Conservation (phyloP, 1,140 invertebrate genomes). For the Matsumurasca onukii region DNA sequence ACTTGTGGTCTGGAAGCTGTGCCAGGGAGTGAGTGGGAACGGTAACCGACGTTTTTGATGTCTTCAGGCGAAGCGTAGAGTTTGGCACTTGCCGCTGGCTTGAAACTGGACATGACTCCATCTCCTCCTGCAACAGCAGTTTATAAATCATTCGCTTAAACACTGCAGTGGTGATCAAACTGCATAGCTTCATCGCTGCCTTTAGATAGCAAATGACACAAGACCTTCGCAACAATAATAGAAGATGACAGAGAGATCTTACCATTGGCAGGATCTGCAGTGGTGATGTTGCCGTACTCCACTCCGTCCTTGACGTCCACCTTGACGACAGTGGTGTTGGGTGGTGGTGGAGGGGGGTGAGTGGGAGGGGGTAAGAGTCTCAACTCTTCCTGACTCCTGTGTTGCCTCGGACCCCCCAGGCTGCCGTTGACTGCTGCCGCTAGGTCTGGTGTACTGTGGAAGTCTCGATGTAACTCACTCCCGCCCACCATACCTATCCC, state of each 20-base stretch:
- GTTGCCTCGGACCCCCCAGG: conserved; percentile 46
- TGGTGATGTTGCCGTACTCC: conserved; percentile 7
- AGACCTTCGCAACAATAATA: too few relatives aligned
- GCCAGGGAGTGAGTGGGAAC: conserved; percentile 61
- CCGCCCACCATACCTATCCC: conserved; percentile 36
- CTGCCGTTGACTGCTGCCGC: conserved; percentile 45
- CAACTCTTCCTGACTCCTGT: conserved; percentile 76
- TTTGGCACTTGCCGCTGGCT: conserved; percentile 79
- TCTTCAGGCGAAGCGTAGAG: conserved; percentile 86
- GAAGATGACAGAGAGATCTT: too few relatives aligned
- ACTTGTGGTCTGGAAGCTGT: conserved; percentile 50
- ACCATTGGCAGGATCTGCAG: background rate
- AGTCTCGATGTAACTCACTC: conserved; percentile 73
- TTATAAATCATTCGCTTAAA: too few relatives aligned
- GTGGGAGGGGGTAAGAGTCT: conserved; percentile 52
- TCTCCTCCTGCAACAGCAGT: conserved; percentile 41
- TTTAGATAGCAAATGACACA: too few relatives aligned
- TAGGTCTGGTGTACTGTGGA: conserved; percentile 86
- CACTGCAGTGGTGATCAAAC: too few relatives aligned
- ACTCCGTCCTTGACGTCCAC: conserved; percentile 35
- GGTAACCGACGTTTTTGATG: conserved; percentile 76
- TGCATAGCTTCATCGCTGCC: too few relatives aligned
- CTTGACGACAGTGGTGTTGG: conserved; percentile 39
- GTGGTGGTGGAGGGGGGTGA: conserved; percentile 43
- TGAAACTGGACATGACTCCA: conserved; percentile 78